Conservation (phyloP, 35 echinoderm and acorn worm genomes). For the Ophiothrix spiculata region DNA sequence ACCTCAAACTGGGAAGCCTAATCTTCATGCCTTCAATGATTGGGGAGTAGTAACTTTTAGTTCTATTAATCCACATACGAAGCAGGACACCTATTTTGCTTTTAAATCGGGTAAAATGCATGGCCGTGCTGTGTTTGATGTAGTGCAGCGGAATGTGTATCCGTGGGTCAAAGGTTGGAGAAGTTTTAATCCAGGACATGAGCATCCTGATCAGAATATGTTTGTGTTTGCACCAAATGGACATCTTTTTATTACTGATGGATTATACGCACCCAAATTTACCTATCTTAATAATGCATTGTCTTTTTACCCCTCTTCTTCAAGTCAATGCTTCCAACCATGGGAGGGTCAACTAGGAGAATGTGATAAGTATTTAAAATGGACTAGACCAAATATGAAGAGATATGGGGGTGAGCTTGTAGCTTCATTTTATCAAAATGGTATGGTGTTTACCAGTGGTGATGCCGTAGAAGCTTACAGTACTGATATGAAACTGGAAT, state of each 20-base stretch:
- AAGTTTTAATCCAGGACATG: conserved; percentile 98
- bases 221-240: conserved; percentile 89
- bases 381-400: conserved; percentile 43
- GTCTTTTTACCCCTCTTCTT: conserved; percentile 72
- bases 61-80: conserved; percentile 15
- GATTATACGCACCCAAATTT: conserved; percentile 77
- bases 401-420: conserved; percentile 75
- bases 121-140: conserved; percentile 77
- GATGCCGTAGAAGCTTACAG: conserved; percentile 71
- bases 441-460: conserved; percentile 64
- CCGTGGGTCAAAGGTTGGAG: conserved; percentile 75
- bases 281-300: conserved; percentile 86
- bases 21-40: conserved; percentile 76
- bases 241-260: conserved; percentile 80
- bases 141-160: conserved; percentile 83
- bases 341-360: conserved; percentile 98
- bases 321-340: conserved; percentile 72
- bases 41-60: conserved; percentile 95
- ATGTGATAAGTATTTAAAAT: conserved; percentile 87
- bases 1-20: conserved; percentile 26
- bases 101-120: conserved; percentile 90
- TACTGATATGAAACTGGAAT: conserved; percentile 59
- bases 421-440: conserved; percentile 40
- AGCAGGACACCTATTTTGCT: conserved; percentile 70
- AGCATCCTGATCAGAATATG: conserved; percentile 99